These are phyloP conservation scores for Channallabes apus DNA, from an alignment of 2,797 vertebrate genomes.

Conservation along the genomic window DNA sequence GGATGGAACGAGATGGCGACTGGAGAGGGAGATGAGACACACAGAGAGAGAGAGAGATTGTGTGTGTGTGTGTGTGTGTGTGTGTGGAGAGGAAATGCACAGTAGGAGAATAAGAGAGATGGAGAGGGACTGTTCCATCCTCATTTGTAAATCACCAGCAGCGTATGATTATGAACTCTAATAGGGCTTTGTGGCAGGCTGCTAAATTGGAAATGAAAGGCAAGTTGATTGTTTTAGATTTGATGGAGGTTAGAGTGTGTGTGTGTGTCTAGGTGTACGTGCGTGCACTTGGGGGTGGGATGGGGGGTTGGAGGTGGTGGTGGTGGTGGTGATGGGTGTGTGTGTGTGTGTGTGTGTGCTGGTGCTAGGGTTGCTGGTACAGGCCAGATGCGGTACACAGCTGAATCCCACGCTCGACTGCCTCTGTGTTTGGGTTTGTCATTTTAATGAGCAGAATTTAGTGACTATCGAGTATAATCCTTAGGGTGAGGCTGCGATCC, in stretches of 20 bases:
- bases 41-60: no score
- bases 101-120: constrained; percentile 53
- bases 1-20: constrained; percentile 87
- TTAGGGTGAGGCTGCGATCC: constrained; percentile 71
- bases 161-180: constrained; percentile 75
- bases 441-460: constrained; percentile 85
- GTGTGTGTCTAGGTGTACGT: constrained; percentile 34
- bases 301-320: constrained; percentile 27
- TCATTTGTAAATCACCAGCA: constrained; percentile 72
- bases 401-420: constrained; percentile 80
- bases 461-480: constrained; percentile 76
- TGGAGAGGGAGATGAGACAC: constrained; percentile 65
- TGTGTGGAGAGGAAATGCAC: constrained; percentile 23
- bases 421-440: constrained; percentile 81
- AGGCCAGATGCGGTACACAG: constrained; percentile 82
- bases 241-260: constrained; percentile 66
- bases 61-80: no score
- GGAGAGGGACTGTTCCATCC: constrained; percentile 54
- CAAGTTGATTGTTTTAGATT: constrained; percentile 81
- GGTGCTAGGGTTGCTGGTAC: constrained; percentile 68
- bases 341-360: constrained; percentile 44
- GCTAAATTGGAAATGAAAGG: constrained; percentile 81
- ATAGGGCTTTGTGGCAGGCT: constrained; percentile 76
- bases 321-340: no score
- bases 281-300: constrained; percentile 33